phyloP scores from a whole-genome alignment of 1,140 invertebrate genomes.

The Maniola jurtina region DNA sequence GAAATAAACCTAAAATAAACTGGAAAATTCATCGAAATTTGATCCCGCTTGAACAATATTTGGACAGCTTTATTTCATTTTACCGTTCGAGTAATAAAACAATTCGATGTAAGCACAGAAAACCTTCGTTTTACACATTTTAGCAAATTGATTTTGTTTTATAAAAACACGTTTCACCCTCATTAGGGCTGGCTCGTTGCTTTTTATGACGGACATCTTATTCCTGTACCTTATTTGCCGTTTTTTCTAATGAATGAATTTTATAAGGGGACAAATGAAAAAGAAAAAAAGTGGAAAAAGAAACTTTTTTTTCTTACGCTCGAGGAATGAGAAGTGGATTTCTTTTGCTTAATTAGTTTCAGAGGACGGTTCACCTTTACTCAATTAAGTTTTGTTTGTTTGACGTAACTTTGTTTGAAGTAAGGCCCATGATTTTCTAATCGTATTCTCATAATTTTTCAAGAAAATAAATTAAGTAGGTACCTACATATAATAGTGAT shows the following conservation, averaged over 20 bases:
- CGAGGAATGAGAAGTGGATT: slow-evolving; percentile 43
- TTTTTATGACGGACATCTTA: slow-evolving; percentile 52
- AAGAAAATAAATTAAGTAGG: too few relatives aligned
- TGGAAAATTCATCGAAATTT: background rate
- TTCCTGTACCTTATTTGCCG: slow-evolving; percentile 40
- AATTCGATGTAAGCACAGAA: slow-evolving; percentile 17
- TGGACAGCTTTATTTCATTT: background rate
- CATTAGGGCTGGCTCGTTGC: slow-evolving; percentile 46
- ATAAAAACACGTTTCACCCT: slow-evolving; percentile 45
- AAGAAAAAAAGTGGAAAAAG: slow-evolving; percentile 33
- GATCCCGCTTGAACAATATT: background rate
- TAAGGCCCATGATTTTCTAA: background rate
- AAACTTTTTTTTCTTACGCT: slow-evolving; percentile 31
- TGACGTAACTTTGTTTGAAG: slow-evolving; percentile 25
- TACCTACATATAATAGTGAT: too few relatives aligned
- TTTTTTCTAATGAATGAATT: slow-evolving; percentile 42
- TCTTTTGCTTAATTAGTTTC: slow-evolving; percentile 50
- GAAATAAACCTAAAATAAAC: background rate
- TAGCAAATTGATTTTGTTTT: slow-evolving; percentile 46
- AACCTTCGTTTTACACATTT: slow-evolving; percentile 15
- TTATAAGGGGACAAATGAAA: slow-evolving; percentile 47
- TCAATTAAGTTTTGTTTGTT: slow-evolving; percentile 51
- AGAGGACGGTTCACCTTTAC: slow-evolving; percentile 41
- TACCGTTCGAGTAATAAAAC: slow-evolving; percentile 1
- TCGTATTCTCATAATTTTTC: too few relatives aligned